Evolutionary conservation across 2,797 vertebrate genomes (phyloP).

Genomic region (Clarias fuscus): DNA sequence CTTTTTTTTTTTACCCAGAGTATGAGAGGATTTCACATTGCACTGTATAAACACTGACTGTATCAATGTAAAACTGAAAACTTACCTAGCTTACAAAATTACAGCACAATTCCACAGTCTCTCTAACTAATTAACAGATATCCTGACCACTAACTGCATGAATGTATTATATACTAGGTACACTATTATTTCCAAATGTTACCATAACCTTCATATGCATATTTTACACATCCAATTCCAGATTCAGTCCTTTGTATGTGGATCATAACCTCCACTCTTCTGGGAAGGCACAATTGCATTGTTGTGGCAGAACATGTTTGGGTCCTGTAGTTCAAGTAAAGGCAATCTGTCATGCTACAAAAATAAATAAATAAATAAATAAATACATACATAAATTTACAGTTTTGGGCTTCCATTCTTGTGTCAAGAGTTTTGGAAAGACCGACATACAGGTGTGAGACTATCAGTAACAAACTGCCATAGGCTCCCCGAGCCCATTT

Average conservation of each 20-base stretch:
- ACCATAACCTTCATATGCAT: background rate
- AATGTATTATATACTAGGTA: background rate
- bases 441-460: background rate
- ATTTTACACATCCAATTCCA: background rate
- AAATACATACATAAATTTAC: too few relatives aligned
- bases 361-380: too few relatives aligned
- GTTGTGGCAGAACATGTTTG: background rate
- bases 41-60: background rate
- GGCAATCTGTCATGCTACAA: too few relatives aligned
- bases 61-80: background rate
- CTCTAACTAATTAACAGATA: background rate
- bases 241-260: background rate
- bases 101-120: background rate
- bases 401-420: background rate
- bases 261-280: background rate
- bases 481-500: too few relatives aligned
- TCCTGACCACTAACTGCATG: background rate
- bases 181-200: background rate
- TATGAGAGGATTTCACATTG: background rate
- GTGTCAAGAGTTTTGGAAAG: background rate
- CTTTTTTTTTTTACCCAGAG: background rate
- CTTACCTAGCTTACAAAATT: background rate
- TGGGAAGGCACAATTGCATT: background rate
- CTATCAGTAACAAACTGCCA: background rate
- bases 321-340: background rate